A percentile compares a stretch with the other conserved stretches of the same genome.
phyloP scores from a whole-genome alignment of 2,888 invertebrate genomes.

The Agonopterix subpropinquella region DNA sequence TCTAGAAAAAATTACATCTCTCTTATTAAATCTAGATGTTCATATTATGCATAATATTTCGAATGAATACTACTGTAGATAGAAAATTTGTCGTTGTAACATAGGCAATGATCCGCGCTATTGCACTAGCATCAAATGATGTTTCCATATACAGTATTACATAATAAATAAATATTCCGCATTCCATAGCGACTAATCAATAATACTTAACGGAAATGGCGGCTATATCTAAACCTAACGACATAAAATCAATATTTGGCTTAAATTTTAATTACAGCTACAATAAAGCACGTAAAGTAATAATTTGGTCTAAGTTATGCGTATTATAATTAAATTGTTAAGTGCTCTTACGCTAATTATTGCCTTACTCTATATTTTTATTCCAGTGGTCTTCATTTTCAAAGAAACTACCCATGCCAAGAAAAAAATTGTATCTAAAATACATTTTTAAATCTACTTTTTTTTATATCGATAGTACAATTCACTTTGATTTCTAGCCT shows the following conservation, averaged over 20 bases:
- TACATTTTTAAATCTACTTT: not conserved
- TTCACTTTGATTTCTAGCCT: not conserved
- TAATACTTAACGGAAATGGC: slow-evolving; percentile 68
- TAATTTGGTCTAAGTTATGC: slow-evolving; percentile 75
- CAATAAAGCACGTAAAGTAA: slow-evolving; percentile 71
- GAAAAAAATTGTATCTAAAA: slow-evolving; percentile 2
- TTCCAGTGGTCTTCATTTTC: slow-evolving; percentile 47
- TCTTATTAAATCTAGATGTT: slow-evolving; percentile 49
- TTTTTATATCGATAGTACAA: not conserved
- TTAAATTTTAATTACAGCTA: slow-evolving; percentile 73
- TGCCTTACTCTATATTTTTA: slow-evolving; percentile 64
- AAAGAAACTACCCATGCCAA: slow-evolving; percentile 5
- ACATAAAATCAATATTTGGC: slow-evolving; percentile 74
- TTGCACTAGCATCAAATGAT: slow-evolving; percentile 21
- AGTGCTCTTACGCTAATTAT: slow-evolving; percentile 70
- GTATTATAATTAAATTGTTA: slow-evolving; percentile 63
- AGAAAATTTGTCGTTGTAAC: slow-evolving; percentile 38
- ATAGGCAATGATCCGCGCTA: slow-evolving; percentile 23
- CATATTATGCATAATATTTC: slow-evolving; percentile 65
- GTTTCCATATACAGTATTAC: slow-evolving; percentile 10
- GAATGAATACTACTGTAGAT: slow-evolving; percentile 38
- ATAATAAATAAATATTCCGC: slow-evolving; percentile 66
- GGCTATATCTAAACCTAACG: slow-evolving; percentile 56
- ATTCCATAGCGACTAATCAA: slow-evolving; percentile 42
- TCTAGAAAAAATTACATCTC: slow-evolving; percentile 67